phyloP scores from a whole-genome alignment of 2,797 vertebrate species.

The Myotis findleyi region DNA sequence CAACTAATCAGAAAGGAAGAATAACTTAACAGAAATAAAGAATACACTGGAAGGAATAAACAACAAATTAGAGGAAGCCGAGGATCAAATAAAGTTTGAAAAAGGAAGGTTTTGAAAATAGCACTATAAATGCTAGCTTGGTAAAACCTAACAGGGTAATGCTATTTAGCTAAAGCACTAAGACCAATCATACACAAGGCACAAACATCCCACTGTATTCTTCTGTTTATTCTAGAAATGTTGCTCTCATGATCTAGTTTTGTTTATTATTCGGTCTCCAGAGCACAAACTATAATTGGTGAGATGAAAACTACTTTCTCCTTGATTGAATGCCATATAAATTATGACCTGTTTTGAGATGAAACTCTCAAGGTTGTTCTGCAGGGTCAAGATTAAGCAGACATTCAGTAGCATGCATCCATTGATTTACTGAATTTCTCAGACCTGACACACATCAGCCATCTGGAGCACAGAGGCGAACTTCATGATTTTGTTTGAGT shows the following conservation, averaged over 20 bases:
- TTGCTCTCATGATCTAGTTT: conserved; percentile 40
- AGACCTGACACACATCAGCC: conserved; percentile 47
- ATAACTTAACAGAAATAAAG: neutral
- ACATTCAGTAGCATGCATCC: neutral
- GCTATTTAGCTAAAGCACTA: neutral
- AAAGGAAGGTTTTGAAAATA: conserved; percentile 21
- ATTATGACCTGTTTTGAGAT: conserved; percentile 44
- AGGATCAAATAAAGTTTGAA: neutral
- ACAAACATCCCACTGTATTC: neutral
- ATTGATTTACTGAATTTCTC: conserved; percentile 45
- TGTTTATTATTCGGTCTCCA: neutral
- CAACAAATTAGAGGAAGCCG: neutral
- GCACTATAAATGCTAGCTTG: neutral
- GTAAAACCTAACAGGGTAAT: neutral
- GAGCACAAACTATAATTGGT: conserved; percentile 41
- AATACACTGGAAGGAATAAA: neutral
- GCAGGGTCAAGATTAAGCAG: neutral
- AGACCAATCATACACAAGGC: neutral
- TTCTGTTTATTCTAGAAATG: neutral
- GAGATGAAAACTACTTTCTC: neutral
- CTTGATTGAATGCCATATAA: conserved; percentile 41
- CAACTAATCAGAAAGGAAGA: neutral
- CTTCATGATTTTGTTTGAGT: conserved; percentile 3
- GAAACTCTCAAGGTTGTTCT: conserved; percentile 28
- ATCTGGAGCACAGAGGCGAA: conserved; percentile 21